Evolutionary conservation across 2,113 vertebrate genomes (phyloP).

Genomic region (Psophia crepitans): DNA sequence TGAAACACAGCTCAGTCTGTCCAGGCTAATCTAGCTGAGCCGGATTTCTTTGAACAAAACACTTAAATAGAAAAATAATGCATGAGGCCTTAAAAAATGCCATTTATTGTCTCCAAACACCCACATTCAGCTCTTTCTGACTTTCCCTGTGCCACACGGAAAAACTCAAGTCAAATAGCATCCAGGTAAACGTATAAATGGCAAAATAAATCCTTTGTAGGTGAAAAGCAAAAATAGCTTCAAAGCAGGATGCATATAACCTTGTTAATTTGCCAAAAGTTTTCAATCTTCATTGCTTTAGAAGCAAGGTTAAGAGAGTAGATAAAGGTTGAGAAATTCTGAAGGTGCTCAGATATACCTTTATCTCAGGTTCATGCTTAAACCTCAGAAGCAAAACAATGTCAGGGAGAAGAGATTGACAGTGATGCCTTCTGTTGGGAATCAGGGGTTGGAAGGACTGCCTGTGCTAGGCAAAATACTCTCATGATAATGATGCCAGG

Average conservation of each 20-base stretch:
- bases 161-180: neutral
- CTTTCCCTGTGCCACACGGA: neutral
- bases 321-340: neutral
- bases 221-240: conserved; percentile 12
- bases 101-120: neutral
- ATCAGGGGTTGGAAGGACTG: neutral
- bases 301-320: conserved; percentile 7
- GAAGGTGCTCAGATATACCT: neutral
- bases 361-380: neutral
- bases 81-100: neutral
- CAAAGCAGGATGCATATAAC: neutral
- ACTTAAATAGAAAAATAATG: neutral
- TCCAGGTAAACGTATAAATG: neutral
- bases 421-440: neutral
- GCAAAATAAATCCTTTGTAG: conserved; percentile 13
- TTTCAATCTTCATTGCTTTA: conserved; percentile 19
- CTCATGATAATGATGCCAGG: neutral
- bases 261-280: conserved; percentile 40
- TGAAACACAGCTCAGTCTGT: neutral
- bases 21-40: neutral
- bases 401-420: neutral
- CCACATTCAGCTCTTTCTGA: neutral
- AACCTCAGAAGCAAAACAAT: neutral
- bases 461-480: neutral
- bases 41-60: neutral